Conservation (phyloP, 2,888 invertebrate genomes). For the Mactromeris polynyma region DNA sequence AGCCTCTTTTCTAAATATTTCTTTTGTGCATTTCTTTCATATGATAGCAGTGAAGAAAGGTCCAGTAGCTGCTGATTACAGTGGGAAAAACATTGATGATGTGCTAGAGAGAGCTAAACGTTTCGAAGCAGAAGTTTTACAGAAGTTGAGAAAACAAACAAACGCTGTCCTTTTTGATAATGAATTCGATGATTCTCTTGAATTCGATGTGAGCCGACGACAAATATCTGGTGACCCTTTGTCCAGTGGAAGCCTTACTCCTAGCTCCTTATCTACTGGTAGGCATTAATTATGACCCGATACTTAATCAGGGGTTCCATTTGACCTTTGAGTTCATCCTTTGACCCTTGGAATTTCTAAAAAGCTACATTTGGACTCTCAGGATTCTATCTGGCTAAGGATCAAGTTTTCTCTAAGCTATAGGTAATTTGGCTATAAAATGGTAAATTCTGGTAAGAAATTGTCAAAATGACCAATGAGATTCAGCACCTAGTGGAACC, state of each 20-base stretch:
- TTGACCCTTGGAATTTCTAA: no score
- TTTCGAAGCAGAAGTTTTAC: conserved; percentile 69
- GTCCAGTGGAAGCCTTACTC: conserved; percentile 69
- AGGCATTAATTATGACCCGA: not conserved
- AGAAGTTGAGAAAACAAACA: conserved; percentile 73
- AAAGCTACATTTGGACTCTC: no score
- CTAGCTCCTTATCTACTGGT: conserved; percentile 75
- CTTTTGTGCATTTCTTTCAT: not conserved
- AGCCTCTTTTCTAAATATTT: no score
- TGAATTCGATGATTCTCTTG: conserved; percentile 64
- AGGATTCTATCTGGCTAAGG: no score
- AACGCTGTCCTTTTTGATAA: conserved; percentile 71
- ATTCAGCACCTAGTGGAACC: no score
- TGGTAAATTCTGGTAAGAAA: no score
- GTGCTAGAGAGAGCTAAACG: conserved; percentile 71
- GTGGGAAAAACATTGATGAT: conserved; percentile 68
- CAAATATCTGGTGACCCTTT: conserved; percentile 54
- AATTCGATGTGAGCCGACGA: conserved; percentile 60
- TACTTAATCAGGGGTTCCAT: no score
- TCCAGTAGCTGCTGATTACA: conserved; percentile 61
- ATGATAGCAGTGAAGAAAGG: conserved; percentile 41
- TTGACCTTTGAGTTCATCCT: no score
- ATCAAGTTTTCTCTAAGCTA: no score
- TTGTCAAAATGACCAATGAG: no score
- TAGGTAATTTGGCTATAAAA: no score